These are phyloP conservation scores for Micromesistius poutassou DNA, from an alignment of 2,797 vertebrate species.

Conservation along the genomic window DNA sequence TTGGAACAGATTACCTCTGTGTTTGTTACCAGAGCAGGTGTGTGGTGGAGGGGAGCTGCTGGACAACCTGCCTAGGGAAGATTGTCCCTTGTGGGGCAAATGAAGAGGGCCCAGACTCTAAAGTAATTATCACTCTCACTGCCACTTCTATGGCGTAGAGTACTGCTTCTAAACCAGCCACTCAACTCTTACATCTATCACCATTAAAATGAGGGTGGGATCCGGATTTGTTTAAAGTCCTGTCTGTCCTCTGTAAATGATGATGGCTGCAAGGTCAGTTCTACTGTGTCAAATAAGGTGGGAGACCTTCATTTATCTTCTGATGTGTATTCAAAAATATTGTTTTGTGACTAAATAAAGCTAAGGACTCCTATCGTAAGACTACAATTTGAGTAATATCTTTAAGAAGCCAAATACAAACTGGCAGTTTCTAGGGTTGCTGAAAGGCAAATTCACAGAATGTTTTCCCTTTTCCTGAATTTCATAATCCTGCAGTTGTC, in stretches of 20 bases:
- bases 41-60: not conserved
- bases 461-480: too few relatives aligned
- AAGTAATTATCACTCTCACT: not conserved
- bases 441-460: too few relatives aligned
- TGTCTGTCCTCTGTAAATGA: not conserved
- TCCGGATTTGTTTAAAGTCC: too few relatives aligned
- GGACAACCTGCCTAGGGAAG: not conserved
- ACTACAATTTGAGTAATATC: too few relatives aligned
- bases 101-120: not conserved
- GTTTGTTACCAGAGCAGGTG: not conserved
- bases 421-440: too few relatives aligned
- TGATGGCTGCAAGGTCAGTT: not conserved
- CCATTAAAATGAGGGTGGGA: too few relatives aligned
- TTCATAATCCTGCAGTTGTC: too few relatives aligned
- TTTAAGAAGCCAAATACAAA: too few relatives aligned
- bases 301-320: not conserved
- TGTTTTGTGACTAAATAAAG: not conserved
- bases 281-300: not conserved
- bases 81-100: not conserved
- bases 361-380: too few relatives aligned
- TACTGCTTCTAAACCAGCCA: not conserved
- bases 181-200: not conserved
- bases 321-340: too few relatives aligned
- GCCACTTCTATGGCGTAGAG: not conserved
- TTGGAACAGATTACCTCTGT: not conserved